Evolutionary conservation across 2,888 invertebrate genomes (phyloP).

Genomic region (Ecliptopera silaceata): DNA sequence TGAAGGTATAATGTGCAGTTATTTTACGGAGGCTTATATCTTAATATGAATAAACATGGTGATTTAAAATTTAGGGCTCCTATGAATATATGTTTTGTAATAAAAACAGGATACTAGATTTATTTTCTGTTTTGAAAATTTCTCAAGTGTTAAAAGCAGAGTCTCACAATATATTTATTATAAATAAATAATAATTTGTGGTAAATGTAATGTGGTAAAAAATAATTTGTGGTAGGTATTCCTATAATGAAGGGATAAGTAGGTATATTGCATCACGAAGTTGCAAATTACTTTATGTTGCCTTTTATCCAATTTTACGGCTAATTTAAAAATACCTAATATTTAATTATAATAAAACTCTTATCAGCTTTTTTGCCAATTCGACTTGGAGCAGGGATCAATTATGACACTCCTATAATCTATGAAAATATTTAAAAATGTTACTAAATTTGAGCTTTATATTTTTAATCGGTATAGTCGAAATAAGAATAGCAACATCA

Average conservation of each 20-base stretch:
- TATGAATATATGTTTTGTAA: no score
- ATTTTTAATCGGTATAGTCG: conserved; percentile 6
- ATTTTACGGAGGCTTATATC: no score
- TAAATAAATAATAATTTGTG: no score
- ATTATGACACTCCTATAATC: neutral
- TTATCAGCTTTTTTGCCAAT: conserved; percentile 5
- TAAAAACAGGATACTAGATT: no score
- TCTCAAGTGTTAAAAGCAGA: no score
- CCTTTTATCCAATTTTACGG: conserved; percentile 22
- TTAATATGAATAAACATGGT: no score
- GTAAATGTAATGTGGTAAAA: no score
- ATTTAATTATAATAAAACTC: conserved; percentile 11
- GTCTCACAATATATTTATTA: no score
- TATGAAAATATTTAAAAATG: conserved; percentile 9
- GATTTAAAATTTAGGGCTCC: no score
- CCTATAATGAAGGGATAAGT: neutral
- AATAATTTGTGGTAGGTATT: no score
- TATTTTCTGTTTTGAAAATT: no score
- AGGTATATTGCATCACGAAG: neutral
- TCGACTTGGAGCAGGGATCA: conserved; percentile 5
- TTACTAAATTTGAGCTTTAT: neutral
- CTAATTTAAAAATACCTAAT: conserved; percentile 16
- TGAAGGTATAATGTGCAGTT: no score
- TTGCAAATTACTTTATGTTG: conserved; percentile 2
- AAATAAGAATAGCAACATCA: neutral